Evolutionary conservation across 2,797 vertebrate species (phyloP).

Genomic region (Dipus sagitta): DNA sequence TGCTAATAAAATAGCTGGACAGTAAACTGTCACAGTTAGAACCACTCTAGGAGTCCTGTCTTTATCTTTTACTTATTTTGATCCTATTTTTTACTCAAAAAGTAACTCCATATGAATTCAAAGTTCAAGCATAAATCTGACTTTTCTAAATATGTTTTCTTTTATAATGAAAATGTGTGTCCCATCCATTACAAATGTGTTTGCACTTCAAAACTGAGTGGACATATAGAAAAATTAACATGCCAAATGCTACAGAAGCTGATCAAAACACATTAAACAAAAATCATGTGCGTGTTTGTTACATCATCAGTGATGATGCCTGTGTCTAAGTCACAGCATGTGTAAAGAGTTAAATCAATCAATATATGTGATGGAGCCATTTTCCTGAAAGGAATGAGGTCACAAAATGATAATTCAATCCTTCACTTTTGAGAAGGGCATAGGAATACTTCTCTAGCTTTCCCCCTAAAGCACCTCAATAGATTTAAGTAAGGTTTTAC

Average conservation of each 20-base stretch:
- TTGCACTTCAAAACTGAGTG: not conserved
- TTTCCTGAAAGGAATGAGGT: too few relatives aligned
- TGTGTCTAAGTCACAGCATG: too few relatives aligned
- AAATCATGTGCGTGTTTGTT: too few relatives aligned
- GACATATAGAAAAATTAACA: not conserved
- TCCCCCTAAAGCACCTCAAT: not conserved
- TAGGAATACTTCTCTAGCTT: not conserved
- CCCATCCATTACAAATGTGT: not conserved
- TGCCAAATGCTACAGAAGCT: not conserved
- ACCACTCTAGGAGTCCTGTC: not conserved
- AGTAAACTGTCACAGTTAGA: not conserved
- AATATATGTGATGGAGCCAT: too few relatives aligned
- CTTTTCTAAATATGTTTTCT: not conserved
- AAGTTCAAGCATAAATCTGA: not conserved
- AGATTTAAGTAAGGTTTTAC: not conserved
- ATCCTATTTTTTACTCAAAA: not conserved
- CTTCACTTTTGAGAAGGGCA: not conserved
- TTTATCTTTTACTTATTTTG: not conserved
- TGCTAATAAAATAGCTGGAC: not conserved
- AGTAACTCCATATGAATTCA: not conserved
- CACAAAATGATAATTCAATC: too few relatives aligned
- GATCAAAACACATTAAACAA: not conserved
- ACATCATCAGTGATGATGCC: too few relatives aligned
- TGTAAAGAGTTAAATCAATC: too few relatives aligned
- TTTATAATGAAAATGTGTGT: constrained; percentile 21